Evolutionary conservation across 1,140 invertebrate genomes (phyloP).

Genomic region (Lutraria rhynchaena): DNA sequence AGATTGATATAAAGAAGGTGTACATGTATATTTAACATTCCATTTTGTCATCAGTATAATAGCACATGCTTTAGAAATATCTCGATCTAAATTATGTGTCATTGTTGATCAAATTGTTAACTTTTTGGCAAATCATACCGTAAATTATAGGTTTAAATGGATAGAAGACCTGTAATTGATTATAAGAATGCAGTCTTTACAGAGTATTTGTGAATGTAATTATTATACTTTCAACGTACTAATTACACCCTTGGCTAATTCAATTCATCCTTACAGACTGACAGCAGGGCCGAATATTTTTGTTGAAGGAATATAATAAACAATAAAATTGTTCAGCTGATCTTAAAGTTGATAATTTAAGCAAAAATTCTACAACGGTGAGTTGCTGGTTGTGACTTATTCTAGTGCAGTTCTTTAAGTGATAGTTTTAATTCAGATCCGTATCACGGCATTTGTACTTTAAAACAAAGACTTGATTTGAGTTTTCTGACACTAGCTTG

Average conservation of each 20-base stretch:
- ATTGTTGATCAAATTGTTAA: neutral
- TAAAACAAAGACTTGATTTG: too few species aligned
- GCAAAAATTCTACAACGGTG: neutral
- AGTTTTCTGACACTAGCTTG: too few species aligned
- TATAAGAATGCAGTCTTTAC: constrained; percentile 42
- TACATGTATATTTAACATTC: too few species aligned
- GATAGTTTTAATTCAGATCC: too few species aligned
- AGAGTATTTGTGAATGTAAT: neutral
- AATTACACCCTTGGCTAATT: constrained; percentile 21
- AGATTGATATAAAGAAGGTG: too few species aligned
- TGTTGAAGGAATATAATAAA: neutral
- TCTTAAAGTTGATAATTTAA: neutral
- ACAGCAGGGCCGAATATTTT: neutral
- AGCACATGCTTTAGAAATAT: too few species aligned
- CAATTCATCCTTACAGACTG: too few species aligned
- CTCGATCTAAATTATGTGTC: too few species aligned
- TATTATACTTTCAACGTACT: neutral
- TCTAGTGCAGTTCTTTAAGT: too few species aligned
- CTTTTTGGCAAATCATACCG: neutral
- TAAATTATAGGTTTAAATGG: constrained; percentile 20
- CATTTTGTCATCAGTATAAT: too few species aligned
- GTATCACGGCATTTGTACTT: too few species aligned
- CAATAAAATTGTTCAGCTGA: neutral
- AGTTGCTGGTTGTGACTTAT: too few species aligned
- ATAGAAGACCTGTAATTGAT: constrained; percentile 25